Evolutionary conservation across 1,140 invertebrate genomes (phyloP), one percentile per base, ranked within the genome.

Genomic region (Cephus cinctus): DNA sequence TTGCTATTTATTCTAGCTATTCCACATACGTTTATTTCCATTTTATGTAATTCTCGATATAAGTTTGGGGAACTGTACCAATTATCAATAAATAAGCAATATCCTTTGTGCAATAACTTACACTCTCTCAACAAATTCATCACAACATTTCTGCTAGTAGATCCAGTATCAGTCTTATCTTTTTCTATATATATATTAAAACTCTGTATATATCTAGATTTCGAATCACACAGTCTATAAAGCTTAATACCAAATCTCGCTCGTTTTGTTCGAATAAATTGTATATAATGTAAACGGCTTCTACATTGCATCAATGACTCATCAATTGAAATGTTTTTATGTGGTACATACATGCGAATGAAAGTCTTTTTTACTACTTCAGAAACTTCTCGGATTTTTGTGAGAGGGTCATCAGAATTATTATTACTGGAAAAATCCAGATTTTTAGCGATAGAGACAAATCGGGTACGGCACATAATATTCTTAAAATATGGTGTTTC

Each of bases 401-500:
- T n/a, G n/a, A n/a, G n/a, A n/a, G n/a, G 15, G 2, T 45, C 30
- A 47, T 12, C 14, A 47, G 46, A 23, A 30, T 23, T 42, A 35
- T 52, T 38, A 36, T 22, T 15, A 43, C 23, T 42, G 42, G 34
- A 45, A 12, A 20, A 52, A 41, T 21, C 19, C 31, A 41, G 9
- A 40, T 40, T 25, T 11, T 20, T 31, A 23, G 23, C 40, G 11
- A 19, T 15, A 25, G 25, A 18, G 3, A 49, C 12, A 43, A 43
- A 49, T 43, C 47, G 40, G 8, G 27, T 32, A 23, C 35, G 40
- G 16, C 5, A 4, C 14, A 45, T 54, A 34, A 54, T 3, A 30
- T 39, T 32, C 2, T 40, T 49, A 49, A 49, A 53, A 54, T 50
- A 54, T 25, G 46, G 34, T 23, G 39, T 54, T 45, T 54, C 47